Base-by-base conservation (phyloP, 2,797 vertebrate genomes). In the Rhinatrema bivittatum region DNA sequence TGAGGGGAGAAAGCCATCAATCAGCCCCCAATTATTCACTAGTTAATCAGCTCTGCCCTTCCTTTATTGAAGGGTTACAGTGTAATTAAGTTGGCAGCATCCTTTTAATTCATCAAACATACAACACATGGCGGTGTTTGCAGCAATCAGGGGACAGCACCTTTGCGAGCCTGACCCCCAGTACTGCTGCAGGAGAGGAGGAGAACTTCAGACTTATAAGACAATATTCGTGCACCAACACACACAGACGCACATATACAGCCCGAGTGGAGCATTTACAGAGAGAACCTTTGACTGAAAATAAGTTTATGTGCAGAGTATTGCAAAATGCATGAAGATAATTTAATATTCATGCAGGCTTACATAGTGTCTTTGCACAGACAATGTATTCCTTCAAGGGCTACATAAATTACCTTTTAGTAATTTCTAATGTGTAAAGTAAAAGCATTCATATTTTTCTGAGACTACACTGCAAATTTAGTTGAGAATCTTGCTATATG, bases 61-160 rank as follows among this genome's bases (percentile, higher is more conserved):
- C 75, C 74, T 88, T 86, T 87, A 87, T 85, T 86, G 87, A 87
- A 86, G 84, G 81, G 85, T 86, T 88, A 85, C 83, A 86, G 76
- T 85, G 78, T 88, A 88, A 89, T 88, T 88, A 89, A 85, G 81
- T 87, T 87, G 84, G 83, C 84, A 86, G 81, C 81, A 86, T 84
- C 74, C 81, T 86, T 87, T 88, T 84, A 86, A 89, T 89, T 87
- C 85, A 88, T 88, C 87, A 88, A 85, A 82, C 74, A 79, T 66
- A 81, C 77, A 87, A 81, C 84, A 86, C 84, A 85, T 78, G 79
- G 72, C 39, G 45, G 68, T 78, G 79, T 78, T 81, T 78, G 65
- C 77, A 48, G 72, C 78, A 82, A 77, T 59, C 78, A 73, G 44
- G 65, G 71, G 62, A 78, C 61, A 51, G 70, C 72, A 82, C 74